Evolutionary conservation across 2,797 vertebrate species (phyloP).

Genomic region (Anguilla marmorata): DNA sequence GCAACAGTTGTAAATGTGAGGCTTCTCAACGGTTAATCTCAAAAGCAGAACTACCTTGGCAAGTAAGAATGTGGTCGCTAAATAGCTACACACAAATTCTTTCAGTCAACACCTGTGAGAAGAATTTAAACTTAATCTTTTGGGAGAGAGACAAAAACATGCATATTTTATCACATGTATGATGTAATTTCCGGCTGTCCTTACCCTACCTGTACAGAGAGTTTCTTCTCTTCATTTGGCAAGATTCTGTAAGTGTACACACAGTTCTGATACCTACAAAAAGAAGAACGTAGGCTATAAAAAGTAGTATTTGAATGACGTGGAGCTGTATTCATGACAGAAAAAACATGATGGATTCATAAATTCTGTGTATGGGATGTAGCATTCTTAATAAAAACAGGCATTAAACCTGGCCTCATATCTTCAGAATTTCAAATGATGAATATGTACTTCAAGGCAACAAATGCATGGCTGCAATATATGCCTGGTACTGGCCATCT

Average conservation of each 20-base stretch:
- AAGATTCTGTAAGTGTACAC: conserved; percentile 98
- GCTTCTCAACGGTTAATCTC: conserved; percentile 6
- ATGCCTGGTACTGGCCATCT: neutral
- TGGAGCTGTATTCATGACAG: neutral
- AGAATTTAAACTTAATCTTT: neutral
- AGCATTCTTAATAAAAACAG: neutral
- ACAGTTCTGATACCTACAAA: conserved; percentile 85
- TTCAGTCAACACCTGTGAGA: conserved; percentile 28
- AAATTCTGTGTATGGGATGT: neutral
- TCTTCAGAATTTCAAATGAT: neutral
- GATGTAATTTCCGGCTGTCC: neutral
- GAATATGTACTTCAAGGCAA: neutral
- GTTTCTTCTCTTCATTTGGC: conserved; percentile 87
- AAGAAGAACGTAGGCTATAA: conserved; percentile 24
- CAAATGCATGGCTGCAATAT: neutral
- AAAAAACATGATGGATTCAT: neutral
- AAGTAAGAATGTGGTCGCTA: conserved; percentile 19
- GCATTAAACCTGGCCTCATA: neutral
- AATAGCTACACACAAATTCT: conserved; percentile 19
- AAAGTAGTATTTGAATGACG: neutral
- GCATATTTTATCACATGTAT: neutral
- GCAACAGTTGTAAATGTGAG: neutral
- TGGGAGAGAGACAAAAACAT: neutral
- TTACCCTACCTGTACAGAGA: conserved; percentile 90
- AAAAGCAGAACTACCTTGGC: conserved; percentile 38